These are phyloP conservation scores for Drosophila diplacantha DNA, from an alignment of 2,888 invertebrate genomes.

Conservation along the genomic window DNA sequence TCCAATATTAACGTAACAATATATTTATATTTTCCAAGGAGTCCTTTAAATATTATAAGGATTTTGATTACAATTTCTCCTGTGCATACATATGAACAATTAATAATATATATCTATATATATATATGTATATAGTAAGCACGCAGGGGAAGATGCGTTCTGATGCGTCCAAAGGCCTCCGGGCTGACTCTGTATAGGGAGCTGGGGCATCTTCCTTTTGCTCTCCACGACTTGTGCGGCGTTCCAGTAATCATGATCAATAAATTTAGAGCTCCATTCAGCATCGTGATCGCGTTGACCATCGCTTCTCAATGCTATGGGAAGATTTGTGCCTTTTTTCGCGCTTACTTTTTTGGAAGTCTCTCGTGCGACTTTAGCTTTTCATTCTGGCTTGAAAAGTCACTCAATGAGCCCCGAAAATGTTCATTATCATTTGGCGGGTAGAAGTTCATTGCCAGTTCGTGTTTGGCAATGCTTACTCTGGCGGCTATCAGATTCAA, in stretches of 20 bases:
- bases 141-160: no score
- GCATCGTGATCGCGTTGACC: conserved; percentile 65
- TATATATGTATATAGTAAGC: no score
- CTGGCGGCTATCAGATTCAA: conserved; percentile 50
- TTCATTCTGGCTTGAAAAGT: conserved; percentile 22
- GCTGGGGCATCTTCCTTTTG: conserved; percentile 51
- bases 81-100: neutral
- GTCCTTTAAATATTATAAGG: no score
- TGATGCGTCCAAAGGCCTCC: no score
- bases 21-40: neutral
- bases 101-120: neutral
- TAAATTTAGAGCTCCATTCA: conserved; percentile 54
- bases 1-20: neutral
- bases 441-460: conserved; percentile 40
- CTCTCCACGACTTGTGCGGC: conserved; percentile 68
- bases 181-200: neutral
- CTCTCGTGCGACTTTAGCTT: conserved; percentile 66
- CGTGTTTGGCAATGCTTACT: conserved; percentile 47
- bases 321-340: conserved; percentile 47
- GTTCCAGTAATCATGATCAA: conserved; percentile 67
- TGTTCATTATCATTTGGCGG: conserved; percentile 53
- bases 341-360: conserved; percentile 16
- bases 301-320: conserved; percentile 53
- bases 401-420: conserved; percentile 21
- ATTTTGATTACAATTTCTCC: neutral